These are phyloP conservation scores for Ectropis crepuscularia DNA, from an alignment of 2,888 invertebrate genomes.

Conservation along the genomic window DNA sequence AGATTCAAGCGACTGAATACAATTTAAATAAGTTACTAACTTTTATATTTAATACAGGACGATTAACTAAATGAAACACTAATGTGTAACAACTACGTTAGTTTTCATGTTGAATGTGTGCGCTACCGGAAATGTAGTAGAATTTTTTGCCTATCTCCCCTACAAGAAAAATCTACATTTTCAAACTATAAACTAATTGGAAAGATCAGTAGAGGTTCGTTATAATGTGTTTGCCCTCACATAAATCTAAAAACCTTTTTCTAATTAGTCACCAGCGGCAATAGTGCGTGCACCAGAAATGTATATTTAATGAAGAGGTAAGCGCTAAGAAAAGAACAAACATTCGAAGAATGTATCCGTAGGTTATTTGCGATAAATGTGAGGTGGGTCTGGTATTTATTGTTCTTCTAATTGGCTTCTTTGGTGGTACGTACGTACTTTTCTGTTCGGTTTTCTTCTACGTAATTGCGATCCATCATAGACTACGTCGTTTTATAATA, in stretches of 20 bases:
- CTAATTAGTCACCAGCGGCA: slow-evolving; percentile 69
- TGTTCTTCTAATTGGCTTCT: slow-evolving; percentile 4
- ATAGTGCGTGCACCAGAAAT: slow-evolving; percentile 62
- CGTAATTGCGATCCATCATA: too few species aligned
- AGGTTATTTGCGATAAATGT: slow-evolving; percentile 61
- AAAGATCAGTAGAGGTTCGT: slow-evolving; percentile 37
- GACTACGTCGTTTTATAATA: too few species aligned
- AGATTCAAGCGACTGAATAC: too few species aligned
- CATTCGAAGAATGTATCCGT: slow-evolving; percentile 60
- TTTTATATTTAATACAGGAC: too few species aligned
- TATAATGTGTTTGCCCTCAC: slow-evolving; percentile 17
- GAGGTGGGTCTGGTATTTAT: slow-evolving; percentile 51
- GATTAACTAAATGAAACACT: too few species aligned
- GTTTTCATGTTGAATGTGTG: too few species aligned
- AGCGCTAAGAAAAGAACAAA: slow-evolving; percentile 38
- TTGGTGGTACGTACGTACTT: slow-evolving; percentile 3
- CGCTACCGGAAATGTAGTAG: too few species aligned
- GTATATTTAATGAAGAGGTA: slow-evolving; percentile 64
- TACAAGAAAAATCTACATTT: not conserved
- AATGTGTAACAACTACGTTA: too few species aligned
- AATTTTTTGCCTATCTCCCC: too few species aligned
- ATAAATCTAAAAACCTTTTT: slow-evolving; percentile 21
- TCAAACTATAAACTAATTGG: slow-evolving; percentile 53
- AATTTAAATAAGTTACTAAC: too few species aligned
- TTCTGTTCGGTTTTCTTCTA: too few species aligned